Conservation (phyloP, 2,113 vertebrate species). For the Connochaetes taurinus region DNA sequence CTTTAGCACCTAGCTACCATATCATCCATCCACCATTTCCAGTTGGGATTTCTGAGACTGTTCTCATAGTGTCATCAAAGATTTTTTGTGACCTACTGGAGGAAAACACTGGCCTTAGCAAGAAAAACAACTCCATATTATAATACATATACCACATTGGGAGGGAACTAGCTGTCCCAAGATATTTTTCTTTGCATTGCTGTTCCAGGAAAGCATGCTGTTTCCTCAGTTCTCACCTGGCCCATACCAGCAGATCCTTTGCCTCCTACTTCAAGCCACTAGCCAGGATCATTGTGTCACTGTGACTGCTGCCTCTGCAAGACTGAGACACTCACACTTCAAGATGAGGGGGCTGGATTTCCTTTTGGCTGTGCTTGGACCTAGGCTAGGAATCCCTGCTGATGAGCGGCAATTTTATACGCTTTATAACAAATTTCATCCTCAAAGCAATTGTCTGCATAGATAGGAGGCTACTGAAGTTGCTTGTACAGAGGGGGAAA, state of each 20-base stretch:
- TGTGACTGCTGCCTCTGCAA: neutral
- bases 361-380: conserved; percentile 32
- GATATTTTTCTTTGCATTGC: conserved; percentile 50
- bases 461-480: neutral
- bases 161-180: neutral
- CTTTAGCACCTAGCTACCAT: neutral
- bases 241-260: neutral
- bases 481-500: neutral
- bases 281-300: conserved; percentile 66
- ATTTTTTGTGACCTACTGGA: neutral
- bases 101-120: neutral
- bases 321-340: neutral
- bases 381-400: conserved; percentile 50
- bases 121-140: neutral
- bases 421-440: conserved; percentile 48
- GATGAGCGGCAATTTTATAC: neutral
- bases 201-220: conserved; percentile 31
- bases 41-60: neutral
- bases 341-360: conserved; percentile 51
- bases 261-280: conserved; percentile 67
- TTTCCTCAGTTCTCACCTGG: neutral
- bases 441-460: neutral
- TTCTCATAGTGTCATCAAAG: neutral
- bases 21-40: neutral
- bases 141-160: neutral